These are phyloP conservation scores for Parotia lawesii DNA, from an alignment of 2,113 vertebrate species.

Conservation along the genomic window DNA sequence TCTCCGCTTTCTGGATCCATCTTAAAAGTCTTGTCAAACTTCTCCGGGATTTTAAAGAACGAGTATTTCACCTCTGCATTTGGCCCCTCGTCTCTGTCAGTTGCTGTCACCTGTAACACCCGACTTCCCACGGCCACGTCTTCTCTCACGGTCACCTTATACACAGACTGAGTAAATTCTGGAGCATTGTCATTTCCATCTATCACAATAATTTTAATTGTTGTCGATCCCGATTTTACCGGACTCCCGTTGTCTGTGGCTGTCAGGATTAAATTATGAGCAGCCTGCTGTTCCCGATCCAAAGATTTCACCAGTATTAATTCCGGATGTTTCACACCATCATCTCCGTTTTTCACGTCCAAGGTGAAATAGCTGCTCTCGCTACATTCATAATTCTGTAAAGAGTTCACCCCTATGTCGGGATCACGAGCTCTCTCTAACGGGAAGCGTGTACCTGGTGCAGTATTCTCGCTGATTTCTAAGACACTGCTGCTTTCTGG, in stretches of 20 bases:
- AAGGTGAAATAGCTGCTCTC: slow-evolving; percentile 61
- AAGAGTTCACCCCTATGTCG: slow-evolving; percentile 57
- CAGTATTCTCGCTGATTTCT: slow-evolving; percentile 57
- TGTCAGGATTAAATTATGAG: slow-evolving; percentile 49
- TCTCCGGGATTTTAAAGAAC: slow-evolving; percentile 32
- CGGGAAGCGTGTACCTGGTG: slow-evolving; percentile 15
- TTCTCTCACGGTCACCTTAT: slow-evolving; percentile 53
- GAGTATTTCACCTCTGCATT: slow-evolving; percentile 59
- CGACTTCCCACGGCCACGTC: neutral
- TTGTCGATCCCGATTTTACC: neutral
- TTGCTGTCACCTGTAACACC: slow-evolving; percentile 48
- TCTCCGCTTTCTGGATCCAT: slow-evolving; percentile 54
- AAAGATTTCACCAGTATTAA: slow-evolving; percentile 53
- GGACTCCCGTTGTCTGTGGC: slow-evolving; percentile 56
- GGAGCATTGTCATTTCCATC: slow-evolving; percentile 71
- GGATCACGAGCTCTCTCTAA: slow-evolving; percentile 61
- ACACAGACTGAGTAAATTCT: slow-evolving; percentile 47
- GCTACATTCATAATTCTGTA: slow-evolving; percentile 57
- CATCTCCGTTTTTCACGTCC: slow-evolving; percentile 35
- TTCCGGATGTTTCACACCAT: slow-evolving; percentile 57
- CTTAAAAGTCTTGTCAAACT: slow-evolving; percentile 17
- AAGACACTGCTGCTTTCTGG: slow-evolving; percentile 20
- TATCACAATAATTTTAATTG: slow-evolving; percentile 16
- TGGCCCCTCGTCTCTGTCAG: slow-evolving; percentile 59
- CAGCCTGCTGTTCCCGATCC: slow-evolving; percentile 58